Evolutionary conservation across 92 coral and sea anemone species (phyloP).

Genomic region (Isaurus tuberculatus): DNA sequence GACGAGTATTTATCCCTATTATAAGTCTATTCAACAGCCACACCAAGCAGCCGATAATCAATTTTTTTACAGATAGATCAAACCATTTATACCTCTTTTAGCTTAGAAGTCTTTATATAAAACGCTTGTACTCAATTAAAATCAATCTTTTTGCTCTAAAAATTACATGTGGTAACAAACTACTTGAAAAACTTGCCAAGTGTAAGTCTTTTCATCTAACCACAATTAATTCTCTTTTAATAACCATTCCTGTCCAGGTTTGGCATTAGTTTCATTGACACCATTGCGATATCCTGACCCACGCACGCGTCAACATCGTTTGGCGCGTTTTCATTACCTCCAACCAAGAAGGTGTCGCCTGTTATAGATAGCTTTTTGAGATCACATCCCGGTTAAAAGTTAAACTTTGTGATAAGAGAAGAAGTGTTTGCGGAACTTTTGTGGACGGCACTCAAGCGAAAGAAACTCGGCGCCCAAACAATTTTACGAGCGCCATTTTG

Average conservation of each 20-base stretch:
- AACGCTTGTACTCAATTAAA: not conserved
- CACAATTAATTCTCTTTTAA: not conserved
- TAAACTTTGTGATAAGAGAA: conserved; percentile 11
- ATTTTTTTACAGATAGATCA: not conserved
- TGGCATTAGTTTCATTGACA: not conserved
- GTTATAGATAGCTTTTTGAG: conserved; percentile 31
- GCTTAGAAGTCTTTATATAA: not conserved
- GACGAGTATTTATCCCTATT: not conserved
- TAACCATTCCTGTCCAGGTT: not conserved
- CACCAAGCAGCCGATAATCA: not conserved
- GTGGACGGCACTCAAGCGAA: conserved; percentile 33
- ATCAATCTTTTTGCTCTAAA: not conserved
- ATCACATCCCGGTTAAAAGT: conserved; percentile 34
- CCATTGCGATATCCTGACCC: not conserved
- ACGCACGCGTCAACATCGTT: not conserved
- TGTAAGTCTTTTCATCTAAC: not conserved
- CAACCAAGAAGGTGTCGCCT: not conserved
- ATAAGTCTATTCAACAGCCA: not conserved
- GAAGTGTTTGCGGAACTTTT: conserved; percentile 41
- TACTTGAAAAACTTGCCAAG: conserved; percentile 15
- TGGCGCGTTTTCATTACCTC: conserved; percentile 15
- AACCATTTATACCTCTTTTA: not conserved
- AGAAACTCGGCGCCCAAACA: conserved; percentile 50
- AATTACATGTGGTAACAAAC: not conserved
- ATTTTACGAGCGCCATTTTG: conserved; percentile 19